Percentiles rank a stretch among this genome's conserved stretches.
Evolutionary conservation across 2,113 vertebrate species (phyloP).

Genomic region (Osmerus eperlanus): DNA sequence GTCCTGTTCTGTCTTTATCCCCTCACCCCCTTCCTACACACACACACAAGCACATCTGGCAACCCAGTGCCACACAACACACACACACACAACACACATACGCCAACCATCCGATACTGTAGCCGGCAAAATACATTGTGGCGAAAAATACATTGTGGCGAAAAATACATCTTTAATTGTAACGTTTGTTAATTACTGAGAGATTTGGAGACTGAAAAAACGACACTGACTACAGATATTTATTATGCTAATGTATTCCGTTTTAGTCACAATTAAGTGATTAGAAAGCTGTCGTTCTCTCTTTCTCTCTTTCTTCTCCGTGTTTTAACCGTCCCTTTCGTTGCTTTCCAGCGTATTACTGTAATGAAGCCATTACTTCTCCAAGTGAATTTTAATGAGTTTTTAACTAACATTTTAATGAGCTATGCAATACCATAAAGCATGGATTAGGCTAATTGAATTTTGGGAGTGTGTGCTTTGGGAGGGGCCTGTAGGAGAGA

Average conservation of each 20-base stretch:
- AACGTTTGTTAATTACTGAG: constrained; percentile 77
- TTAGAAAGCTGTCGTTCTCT: constrained; percentile 80
- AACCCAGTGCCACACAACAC: constrained; percentile 42
- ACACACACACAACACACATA: constrained; percentile 2
- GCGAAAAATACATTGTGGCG: constrained; percentile 71
- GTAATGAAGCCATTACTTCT: constrained; percentile 93
- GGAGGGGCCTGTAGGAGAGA: constrained; percentile 62
- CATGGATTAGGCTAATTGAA: constrained; percentile 85
- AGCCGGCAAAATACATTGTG: constrained; percentile 65
- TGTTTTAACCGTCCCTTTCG: constrained; percentile 66
- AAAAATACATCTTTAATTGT: constrained; percentile 80
- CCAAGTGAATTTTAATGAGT: constrained; percentile 91
- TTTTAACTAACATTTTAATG: constrained; percentile 96
- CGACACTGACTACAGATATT: constrained; percentile 69
- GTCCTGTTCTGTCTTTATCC: constrained; percentile 19
- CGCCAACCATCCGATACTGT: constrained; percentile 33
- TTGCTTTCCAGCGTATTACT: constrained; percentile 84
- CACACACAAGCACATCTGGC: constrained; percentile 19
- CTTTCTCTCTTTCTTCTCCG: constrained; percentile 52
- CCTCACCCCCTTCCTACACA: constrained; percentile 29
- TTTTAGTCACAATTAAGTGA: constrained; percentile 88
- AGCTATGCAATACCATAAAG: constrained; percentile 91
- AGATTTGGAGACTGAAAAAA: constrained; percentile 62
- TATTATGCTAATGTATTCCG: constrained; percentile 88
- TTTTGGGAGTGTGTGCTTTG: constrained; percentile 60